phyloP scores from a whole-genome alignment of 2,797 vertebrate genomes.

The Pangasius mekongensis region DNA sequence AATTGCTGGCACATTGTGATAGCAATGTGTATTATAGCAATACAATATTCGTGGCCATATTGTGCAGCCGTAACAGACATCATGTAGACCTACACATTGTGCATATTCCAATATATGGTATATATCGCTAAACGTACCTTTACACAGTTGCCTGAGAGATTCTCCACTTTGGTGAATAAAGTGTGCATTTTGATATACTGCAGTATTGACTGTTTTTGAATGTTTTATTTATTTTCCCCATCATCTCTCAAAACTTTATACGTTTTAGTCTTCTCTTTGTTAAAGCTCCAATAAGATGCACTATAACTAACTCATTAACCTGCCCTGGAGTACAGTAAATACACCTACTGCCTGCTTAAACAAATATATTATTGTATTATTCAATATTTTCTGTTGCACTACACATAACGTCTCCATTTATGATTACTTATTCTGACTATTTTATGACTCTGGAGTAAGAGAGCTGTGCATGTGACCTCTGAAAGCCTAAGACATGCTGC shows the following conservation, averaged over 20 bases:
- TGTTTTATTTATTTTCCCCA: neutral
- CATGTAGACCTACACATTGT: neutral
- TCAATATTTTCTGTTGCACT: neutral
- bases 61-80: neutral
- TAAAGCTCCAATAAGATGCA: neutral
- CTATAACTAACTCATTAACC: neutral
- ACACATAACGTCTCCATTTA: neutral
- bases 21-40: neutral
- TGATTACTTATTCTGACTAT: neutral
- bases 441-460: neutral
- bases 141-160: neutral
- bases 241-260: neutral
- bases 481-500: neutral
- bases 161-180: neutral
- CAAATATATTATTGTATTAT: neutral
- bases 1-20: neutral
- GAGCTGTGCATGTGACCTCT: neutral
- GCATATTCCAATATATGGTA: no score
- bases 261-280: neutral
- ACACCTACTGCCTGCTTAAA: neutral
- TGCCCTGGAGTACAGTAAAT: neutral
- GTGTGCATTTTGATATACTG: neutral
- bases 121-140: neutral
- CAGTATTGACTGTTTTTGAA: neutral
- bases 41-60: neutral